phyloP scores from a whole-genome alignment of 2,797 vertebrate species.

The Mustela erminea region DNA sequence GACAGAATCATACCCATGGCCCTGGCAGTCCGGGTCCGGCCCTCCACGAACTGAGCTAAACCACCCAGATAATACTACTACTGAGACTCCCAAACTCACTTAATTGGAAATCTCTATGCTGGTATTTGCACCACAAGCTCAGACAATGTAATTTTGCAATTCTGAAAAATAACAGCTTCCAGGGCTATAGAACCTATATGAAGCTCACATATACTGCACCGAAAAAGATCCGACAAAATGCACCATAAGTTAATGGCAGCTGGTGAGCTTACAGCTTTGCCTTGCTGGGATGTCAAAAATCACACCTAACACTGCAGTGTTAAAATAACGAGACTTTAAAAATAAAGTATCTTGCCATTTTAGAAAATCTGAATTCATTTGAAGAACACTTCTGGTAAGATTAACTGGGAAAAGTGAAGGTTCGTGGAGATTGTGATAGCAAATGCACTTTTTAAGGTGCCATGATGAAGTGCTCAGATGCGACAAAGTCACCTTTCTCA shows the following conservation, averaged over 20 bases:
- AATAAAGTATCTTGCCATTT: slow-evolving; percentile 80
- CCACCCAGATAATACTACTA: neutral
- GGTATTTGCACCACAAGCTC: slow-evolving; percentile 17
- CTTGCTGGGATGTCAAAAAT: slow-evolving; percentile 70
- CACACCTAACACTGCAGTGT: slow-evolving; percentile 73
- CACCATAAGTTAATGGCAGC: slow-evolving; percentile 68
- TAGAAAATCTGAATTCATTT: slow-evolving; percentile 68
- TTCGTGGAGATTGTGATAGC: neutral
- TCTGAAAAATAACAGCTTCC: slow-evolving; percentile 32
- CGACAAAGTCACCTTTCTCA: neutral
- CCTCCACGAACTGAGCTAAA: neutral
- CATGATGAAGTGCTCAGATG: neutral
- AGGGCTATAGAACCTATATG: slow-evolving; percentile 71
- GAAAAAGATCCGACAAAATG: slow-evolving; percentile 71
- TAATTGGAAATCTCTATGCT: slow-evolving; percentile 5
- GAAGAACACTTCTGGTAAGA: slow-evolving; percentile 66
- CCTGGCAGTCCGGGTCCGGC: neutral
- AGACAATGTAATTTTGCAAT: slow-evolving; percentile 58
- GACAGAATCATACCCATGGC: neutral
- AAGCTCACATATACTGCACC: slow-evolving; percentile 47
- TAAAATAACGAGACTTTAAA: slow-evolving; percentile 77
- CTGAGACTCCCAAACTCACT: neutral
- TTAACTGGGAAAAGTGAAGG: slow-evolving; percentile 54
- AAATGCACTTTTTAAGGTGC: neutral
- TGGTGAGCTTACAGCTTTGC: slow-evolving; percentile 77